Base-by-base conservation (phyloP, 2,888 invertebrate genomes). In the Coronaproctus castanopsis region DNA sequence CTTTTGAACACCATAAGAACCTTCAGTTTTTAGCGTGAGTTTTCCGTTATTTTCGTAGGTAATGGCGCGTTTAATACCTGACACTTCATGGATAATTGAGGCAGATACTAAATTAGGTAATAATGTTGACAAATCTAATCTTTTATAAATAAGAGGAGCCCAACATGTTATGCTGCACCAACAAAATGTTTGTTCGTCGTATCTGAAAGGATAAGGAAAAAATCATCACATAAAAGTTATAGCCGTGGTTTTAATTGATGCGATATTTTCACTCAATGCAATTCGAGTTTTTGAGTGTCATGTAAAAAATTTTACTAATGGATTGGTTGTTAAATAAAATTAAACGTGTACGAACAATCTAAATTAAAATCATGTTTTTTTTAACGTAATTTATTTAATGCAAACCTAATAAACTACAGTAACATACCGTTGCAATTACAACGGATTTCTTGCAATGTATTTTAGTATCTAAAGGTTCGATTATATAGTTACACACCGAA, bases 81-180 rank as follows among this genome's bases (percentile, higher is more conserved):
- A 79, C 1, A 87, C 80, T 72, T 90, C 82, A 71, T 87, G 82
- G 8, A 97, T 76, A 0, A 92, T 79, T 0, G 85, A 79, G 67
- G 79, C 84, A 49, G 71, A 71, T 0, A 87, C 85, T 2, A 82
- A 75, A 48, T 82, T 80, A 57, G 79, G 79, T 3, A 92, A 73
- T 36, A 89, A 78, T 49, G 82, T 81, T 0, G 83, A 80, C 54
- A 92, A 73, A 69, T 92, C 89, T 0, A 92, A 74, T 67, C 80
- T 82, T 58, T 78, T 79, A 65, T 77, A 76, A 54, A 71, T 72
- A 59, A 84, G 69, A 0, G 79, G 77, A 61, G 83, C 81, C 57
- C 77, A 76, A 53, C 93, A 80, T 0, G 81, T 83, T 2, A 95
- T 71, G 70, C 85, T 80, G 69, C 91, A 93, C 93, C 93, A 96